Conservation (phyloP, 2,113 vertebrate genomes). For the Numenius arquata region DNA sequence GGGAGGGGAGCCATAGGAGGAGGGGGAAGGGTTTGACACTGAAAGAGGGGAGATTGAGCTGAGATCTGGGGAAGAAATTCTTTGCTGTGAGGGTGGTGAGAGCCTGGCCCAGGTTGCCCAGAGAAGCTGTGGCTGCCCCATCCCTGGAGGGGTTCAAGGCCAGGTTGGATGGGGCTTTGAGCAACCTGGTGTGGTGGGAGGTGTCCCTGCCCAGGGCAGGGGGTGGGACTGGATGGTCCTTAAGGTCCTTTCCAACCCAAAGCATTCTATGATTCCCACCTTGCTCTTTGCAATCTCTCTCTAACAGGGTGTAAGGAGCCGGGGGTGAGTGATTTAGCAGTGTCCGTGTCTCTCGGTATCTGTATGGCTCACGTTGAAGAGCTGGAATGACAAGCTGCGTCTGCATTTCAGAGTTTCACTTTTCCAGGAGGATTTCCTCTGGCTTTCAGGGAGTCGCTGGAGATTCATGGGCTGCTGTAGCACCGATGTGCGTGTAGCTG, state of each 20-base stretch:
- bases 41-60: too few species aligned
- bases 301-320: not conserved
- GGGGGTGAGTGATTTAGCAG: not conserved
- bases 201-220: too few species aligned
- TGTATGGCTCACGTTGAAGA: not conserved
- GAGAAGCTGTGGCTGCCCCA: too few species aligned
- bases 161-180: too few species aligned
- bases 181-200: too few species aligned
- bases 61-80: too few species aligned
- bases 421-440: not conserved
- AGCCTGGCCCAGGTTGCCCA: too few species aligned
- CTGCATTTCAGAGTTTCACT: not conserved
- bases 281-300: not conserved
- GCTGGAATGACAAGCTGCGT: not conserved
- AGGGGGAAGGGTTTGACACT: too few species aligned
- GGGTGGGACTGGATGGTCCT: too few species aligned
- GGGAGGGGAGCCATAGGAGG: too few species aligned
- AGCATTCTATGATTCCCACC: not conserved
- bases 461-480: not conserved
- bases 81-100: too few species aligned
- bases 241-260: not conserved
- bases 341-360: fast-evolving
- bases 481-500: fast-evolving
- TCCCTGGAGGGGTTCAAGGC: too few species aligned
- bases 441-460: not conserved